A percentile compares a stretch with the other conserved stretches of the same genome.
Evolutionary conservation across 2,888 invertebrate species (phyloP).

Genomic region (Clivina fossor): DNA sequence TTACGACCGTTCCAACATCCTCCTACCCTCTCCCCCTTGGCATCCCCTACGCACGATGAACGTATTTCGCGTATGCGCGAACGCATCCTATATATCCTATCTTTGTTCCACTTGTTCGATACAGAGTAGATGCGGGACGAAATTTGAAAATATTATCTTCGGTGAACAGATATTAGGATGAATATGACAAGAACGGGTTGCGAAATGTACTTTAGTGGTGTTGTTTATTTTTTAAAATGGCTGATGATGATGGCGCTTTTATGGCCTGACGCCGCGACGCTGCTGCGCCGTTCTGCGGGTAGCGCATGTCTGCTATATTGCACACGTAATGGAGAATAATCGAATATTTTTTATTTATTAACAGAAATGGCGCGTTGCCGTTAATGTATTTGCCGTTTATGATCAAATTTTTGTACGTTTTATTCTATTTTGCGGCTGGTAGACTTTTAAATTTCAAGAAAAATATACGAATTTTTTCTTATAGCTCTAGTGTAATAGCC

Average conservation of each 20-base stretch:
- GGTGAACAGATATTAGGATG: constrained; percentile 32
- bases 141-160: constrained; percentile 33
- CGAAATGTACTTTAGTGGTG: constrained; percentile 29
- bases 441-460: too few species aligned
- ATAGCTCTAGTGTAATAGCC: too few species aligned
- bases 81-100: neutral
- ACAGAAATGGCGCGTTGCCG: too few species aligned
- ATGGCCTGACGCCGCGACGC: too few species aligned
- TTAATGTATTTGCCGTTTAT: too few species aligned
- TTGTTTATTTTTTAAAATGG: constrained; percentile 33
- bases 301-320: constrained; percentile 11
- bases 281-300: too few species aligned
- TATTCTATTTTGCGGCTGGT: too few species aligned
- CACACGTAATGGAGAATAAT: constrained; percentile 23
- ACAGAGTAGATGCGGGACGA: neutral
- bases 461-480: too few species aligned
- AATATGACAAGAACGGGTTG: constrained; percentile 34
- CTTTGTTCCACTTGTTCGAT: neutral
- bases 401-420: too few species aligned
- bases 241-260: constrained; percentile 22
- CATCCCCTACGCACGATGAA: neutral
- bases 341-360: too few species aligned
- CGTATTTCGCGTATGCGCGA: constrained; percentile 4
- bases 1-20: constrained; percentile 6
- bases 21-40: neutral